Evolutionary conservation across 64 coral and sea anemone species (phyloP).

Genomic region (Orbicella faveolata): DNA sequence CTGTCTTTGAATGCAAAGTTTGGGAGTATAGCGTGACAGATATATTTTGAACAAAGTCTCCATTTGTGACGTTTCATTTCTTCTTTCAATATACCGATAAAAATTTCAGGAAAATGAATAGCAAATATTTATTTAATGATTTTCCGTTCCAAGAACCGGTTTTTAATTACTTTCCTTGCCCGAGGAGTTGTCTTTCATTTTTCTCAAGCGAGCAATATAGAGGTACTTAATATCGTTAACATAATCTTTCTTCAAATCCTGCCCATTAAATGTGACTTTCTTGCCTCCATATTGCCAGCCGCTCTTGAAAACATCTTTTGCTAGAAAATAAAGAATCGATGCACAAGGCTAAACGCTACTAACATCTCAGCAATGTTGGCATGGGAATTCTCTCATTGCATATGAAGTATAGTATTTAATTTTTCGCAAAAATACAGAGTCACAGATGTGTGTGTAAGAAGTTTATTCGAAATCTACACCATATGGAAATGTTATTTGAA

Average conservation of each 20-base stretch:
- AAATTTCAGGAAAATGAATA: neutral
- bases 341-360: too few species aligned
- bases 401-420: too few species aligned
- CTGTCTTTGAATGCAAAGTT: neutral
- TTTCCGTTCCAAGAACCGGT: neutral
- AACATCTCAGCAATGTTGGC: too few species aligned
- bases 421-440: too few species aligned
- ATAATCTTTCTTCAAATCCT: neutral
- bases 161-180: neutral
- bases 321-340: neutral
- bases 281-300: neutral
- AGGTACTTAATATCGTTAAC: neutral
- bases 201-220: neutral
- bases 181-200: neutral
- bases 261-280: neutral
- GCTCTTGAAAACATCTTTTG: neutral
- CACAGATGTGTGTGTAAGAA: too few species aligned
- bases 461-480: too few species aligned
- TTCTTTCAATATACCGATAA: neutral
- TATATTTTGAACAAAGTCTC: neutral
- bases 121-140: conserved; percentile 5
- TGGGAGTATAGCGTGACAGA: neutral
- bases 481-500: too few species aligned
- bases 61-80: neutral
- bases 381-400: too few species aligned